These are phyloP conservation scores for Callopanchax toddi DNA, from an alignment of 2,113 vertebrate genomes.

Conservation along the genomic window DNA sequence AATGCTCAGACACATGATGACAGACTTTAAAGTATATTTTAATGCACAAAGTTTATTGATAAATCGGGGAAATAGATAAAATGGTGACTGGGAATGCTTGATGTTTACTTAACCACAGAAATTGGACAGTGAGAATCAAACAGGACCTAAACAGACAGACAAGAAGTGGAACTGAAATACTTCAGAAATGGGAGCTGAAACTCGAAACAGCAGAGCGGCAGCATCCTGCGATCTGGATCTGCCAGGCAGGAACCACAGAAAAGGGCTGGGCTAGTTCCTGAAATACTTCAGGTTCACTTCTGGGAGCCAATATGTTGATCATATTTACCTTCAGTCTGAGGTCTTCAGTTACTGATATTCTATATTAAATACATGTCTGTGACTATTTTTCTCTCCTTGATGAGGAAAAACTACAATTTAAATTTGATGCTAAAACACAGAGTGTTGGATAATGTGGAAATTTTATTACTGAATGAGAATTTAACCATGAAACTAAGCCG, in stretches of 20 bases:
- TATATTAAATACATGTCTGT: background rate
- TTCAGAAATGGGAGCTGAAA: background rate
- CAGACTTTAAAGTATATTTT: conserved; percentile 7
- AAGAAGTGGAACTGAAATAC: background rate
- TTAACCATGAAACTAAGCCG: too few species aligned
- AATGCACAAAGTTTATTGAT: background rate
- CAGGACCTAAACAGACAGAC: background rate
- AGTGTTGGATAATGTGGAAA: background rate
- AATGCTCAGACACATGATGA: background rate
- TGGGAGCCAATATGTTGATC: background rate
- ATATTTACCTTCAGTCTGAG: background rate
- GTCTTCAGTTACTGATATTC: background rate
- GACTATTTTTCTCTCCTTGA: background rate
- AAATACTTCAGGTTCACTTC: background rate
- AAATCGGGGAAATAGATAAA: background rate
- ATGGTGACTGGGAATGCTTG: background rate
- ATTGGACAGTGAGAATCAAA: background rate
- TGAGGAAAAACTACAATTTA: too few species aligned
- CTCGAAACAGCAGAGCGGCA: too few species aligned
- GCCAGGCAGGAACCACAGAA: too few species aligned
- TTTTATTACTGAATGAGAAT: too few species aligned
- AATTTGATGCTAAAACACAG: background rate
- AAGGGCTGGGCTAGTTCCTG: too few species aligned
- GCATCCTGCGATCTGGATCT: too few species aligned
- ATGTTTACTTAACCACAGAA: too few species aligned